Evolutionary conservation across 1,140 invertebrate genomes (phyloP), one percentile per base, ranked within the genome.

Genomic region (Littorina saxatilis): DNA sequence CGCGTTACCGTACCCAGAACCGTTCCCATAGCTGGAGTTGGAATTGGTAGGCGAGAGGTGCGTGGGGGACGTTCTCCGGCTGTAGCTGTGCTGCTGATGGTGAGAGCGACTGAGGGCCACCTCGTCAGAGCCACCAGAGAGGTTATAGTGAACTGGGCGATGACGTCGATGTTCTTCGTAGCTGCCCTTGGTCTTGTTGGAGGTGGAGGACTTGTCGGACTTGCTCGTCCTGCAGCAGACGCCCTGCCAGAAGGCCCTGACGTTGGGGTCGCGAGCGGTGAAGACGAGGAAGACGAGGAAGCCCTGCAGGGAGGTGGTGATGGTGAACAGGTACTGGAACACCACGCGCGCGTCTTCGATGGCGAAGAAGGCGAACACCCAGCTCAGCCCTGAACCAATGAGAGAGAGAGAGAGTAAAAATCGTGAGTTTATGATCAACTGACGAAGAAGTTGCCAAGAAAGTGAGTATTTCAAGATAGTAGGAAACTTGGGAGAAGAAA

Each of bases 361-460:
- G 11, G 93, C 92, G 35, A 94, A 84, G 37, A 93, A 90, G n/a
- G 93, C 94, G 58, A 93, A 92, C 2, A 94, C 87, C 94, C 94
- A 94, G 0, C 93, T 93, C 13, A 94, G 84, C 35, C 94, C 94
- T 90, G 80, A n/a, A 85, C 86, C n/a, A 20, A 37, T 0, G 39
- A n/a, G 5, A 27, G 23, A 7, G 32, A 9, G 20, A 35, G 29
- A 61, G 27, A 70, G n/a, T 47, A 47, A 17, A 9, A 47, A 17
- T 47, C 5, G 43, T 47, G 17, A 17, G 5, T 5, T 5, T 47
- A 47, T 5, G 7, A 47, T 5, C 43, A 47, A 17, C 43, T 9
- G 43, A 5, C 5, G 43, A 5, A 47, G 43, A 5, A 47, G 43
- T 17, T 9, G 43, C 17, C 5, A 17, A 5, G 17, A 17, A 9